A percentile compares a stretch with the other conserved stretches of the same genome.
Evolutionary conservation across 2,113 vertebrate species (phyloP).

Genomic region (Oreamnos americanus): DNA sequence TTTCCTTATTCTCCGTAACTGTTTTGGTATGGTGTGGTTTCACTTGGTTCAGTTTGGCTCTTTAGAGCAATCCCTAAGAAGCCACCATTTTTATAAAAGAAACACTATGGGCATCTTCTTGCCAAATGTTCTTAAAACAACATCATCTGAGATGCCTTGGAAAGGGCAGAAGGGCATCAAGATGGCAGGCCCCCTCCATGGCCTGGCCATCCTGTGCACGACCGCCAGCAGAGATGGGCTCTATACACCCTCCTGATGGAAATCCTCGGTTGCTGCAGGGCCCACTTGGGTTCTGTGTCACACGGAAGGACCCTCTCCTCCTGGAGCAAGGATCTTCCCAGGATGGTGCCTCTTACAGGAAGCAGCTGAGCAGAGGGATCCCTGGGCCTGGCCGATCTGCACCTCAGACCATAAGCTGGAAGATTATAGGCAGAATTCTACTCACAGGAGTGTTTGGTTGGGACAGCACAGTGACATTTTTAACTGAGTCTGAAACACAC

Average conservation of each 20-base stretch:
- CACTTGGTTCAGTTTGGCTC: background rate
- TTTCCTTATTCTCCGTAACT: background rate
- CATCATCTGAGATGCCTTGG: background rate
- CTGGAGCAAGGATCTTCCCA: background rate
- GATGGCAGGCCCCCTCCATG: fast-evolving
- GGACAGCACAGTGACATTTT: background rate
- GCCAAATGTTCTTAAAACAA: background rate
- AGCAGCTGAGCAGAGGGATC: background rate
- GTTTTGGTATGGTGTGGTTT: background rate
- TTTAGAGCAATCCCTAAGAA: background rate
- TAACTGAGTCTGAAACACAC: background rate
- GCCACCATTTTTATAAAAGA: background rate
- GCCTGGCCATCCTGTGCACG: fast-evolving
- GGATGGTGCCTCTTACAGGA: background rate
- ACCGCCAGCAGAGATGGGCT: background rate
- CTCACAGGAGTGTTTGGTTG: background rate
- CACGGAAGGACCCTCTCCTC: background rate
- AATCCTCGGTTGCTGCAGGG: background rate
- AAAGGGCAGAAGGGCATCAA: background rate
- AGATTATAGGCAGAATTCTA: background rate
- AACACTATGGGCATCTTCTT: background rate
- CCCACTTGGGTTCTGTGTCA: fast-evolving
- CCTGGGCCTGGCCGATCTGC: fast-evolving
- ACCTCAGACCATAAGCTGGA: background rate
- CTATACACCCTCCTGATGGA: fast-evolving